Evolutionary conservation across 2,888 invertebrate genomes (phyloP), one percentile per base, ranked within the genome.

Genomic region (Metalampra italica): DNA sequence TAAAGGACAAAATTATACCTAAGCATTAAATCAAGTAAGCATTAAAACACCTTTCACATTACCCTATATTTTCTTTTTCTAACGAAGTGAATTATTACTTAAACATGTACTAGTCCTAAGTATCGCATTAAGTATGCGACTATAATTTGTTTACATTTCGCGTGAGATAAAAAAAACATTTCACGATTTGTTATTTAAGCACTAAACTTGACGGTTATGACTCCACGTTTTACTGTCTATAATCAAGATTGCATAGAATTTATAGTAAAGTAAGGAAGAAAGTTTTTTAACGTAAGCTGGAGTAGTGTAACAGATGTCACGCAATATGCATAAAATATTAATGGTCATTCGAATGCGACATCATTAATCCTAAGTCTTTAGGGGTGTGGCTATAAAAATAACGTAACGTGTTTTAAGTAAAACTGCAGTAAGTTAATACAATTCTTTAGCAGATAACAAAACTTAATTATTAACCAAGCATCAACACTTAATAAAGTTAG

Each of bases 341-440:
- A 61, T 60, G 59, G 52, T 45, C 47, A 49, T 52, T 53, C 46
- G 45, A 56, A 59, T 52, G 57, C 55, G 59, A 57, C 60, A 60
- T 67, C 74, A 72, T 75, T 72, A 75, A 73, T 74, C 64, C 60
- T 65, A 43, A 56, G 64, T 57, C 61, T 45, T 62, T 56, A 49
- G 49, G 54, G 51, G 55, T 55, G 59, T 14, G 60, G 60, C 46
- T 14, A 37, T 41, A 22, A 44, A 47, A 43, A 43, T 38, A 36
- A 39, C 14, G 37, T 37, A 7, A 37, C 13, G 3, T 37, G 37
- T 37, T 29, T 9, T 29, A 7, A 46, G 15, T 40, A 15, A 41
- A 39, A 14, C 39, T 22, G 22, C 22, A 22, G 22, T 5, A 5
- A 22, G 5, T 3, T 22, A 22, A 22, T 22, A 22, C 22, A 22